Evolutionary conservation across 1,140 invertebrate species (phyloP).

Genomic region (Drosophila prosaltans): DNA sequence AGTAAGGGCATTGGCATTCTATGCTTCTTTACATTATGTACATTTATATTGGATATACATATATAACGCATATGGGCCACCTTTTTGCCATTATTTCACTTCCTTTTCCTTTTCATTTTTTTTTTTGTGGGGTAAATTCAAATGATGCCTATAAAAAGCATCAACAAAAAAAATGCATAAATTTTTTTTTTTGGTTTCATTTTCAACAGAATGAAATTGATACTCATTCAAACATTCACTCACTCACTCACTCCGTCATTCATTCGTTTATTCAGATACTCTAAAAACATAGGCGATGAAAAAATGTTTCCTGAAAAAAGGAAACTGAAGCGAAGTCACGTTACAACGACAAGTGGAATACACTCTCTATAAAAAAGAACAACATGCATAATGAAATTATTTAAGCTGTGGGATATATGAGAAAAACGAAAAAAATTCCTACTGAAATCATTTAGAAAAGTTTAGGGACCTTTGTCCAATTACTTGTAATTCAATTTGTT

Average conservation of each 20-base stretch:
- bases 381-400: too few species aligned
- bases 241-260: constrained; percentile 18
- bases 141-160: constrained; percentile 44
- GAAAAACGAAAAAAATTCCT: too few species aligned
- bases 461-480: too few species aligned
- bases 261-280: constrained; percentile 16
- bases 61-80: constrained; percentile 23
- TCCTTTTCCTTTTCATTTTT: constrained; percentile 12
- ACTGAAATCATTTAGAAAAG: too few species aligned
- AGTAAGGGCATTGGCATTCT: constrained; percentile 31
- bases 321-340: neutral
- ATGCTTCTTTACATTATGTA: constrained; percentile 13
- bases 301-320: neutral
- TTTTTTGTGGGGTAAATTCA: constrained; percentile 11
- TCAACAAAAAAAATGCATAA: constrained; percentile 35
- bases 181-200: constrained; percentile 28
- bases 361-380: neutral
- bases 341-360: constrained; percentile 28
- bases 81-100: constrained; percentile 33
- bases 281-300: neutral
- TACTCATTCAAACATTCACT: constrained; percentile 34
- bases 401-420: too few species aligned
- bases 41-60: too few species aligned
- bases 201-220: constrained; percentile 70
- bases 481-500: too few species aligned